These are phyloP conservation scores for Lycaena phlaeas DNA, from an alignment of 2,888 invertebrate species.

Conservation along the genomic window DNA sequence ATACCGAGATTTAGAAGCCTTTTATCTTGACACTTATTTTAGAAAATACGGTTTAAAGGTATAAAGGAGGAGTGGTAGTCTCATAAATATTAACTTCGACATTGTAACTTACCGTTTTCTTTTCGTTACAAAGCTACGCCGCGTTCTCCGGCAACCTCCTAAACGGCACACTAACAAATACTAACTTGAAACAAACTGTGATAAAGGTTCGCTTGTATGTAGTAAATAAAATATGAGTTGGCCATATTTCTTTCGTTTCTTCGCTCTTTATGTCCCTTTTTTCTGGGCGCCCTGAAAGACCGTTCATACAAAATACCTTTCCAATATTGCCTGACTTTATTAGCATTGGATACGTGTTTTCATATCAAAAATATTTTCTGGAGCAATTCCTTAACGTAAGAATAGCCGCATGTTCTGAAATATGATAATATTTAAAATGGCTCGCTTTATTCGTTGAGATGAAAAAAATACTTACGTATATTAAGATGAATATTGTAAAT, in stretches of 20 bases:
- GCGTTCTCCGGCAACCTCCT: slow-evolving; percentile 27
- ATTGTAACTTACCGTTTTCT: slow-evolving; percentile 11
- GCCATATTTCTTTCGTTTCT: slow-evolving; percentile 69
- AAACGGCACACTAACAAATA: slow-evolving; percentile 51
- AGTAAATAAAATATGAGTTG: slow-evolving; percentile 73
- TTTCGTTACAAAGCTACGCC: slow-evolving; percentile 17
- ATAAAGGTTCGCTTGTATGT: slow-evolving; percentile 71
- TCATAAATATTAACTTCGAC: slow-evolving; percentile 12
- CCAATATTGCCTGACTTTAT: slow-evolving; percentile 67
- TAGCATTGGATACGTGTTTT: slow-evolving; percentile 67
- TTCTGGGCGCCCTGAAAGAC: slow-evolving; percentile 58
- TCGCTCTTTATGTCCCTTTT: slow-evolving; percentile 62
- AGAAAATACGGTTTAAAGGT: slow-evolving; percentile 4
- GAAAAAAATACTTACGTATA: slow-evolving; percentile 1
- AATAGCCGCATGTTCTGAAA: slow-evolving; percentile 18
- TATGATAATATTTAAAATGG: slow-evolving; percentile 8
- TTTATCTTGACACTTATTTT: background rate
- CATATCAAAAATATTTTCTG: slow-evolving; percentile 61
- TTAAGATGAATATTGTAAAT: background rate
- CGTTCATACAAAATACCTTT: slow-evolving; percentile 70
- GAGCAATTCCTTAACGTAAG: slow-evolving; percentile 48
- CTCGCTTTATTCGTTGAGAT: slow-evolving; percentile 3
- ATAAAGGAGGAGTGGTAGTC: slow-evolving; percentile 6
- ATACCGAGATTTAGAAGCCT: background rate
- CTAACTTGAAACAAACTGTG: slow-evolving; percentile 62